Base-by-base conservation (phyloP, 2,888 invertebrate genomes). In the Anarsia innoxiella region DNA sequence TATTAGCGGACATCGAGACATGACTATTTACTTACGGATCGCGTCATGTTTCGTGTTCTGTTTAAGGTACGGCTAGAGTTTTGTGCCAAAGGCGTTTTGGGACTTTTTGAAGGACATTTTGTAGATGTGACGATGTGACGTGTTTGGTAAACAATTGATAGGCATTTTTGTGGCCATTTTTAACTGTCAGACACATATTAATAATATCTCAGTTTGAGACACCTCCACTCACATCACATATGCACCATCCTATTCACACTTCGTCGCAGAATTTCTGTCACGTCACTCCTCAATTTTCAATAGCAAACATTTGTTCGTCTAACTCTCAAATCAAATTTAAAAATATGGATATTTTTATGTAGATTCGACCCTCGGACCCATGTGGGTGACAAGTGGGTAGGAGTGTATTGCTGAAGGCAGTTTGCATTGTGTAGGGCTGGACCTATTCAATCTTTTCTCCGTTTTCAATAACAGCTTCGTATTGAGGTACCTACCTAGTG, bases 321-420 rank as follows among this genome's bases (percentile, higher is more conserved):
- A 65, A 74, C 65, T 70, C 65, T 60, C 63, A 79, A 83, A 83
- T 83, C 82, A 78, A 78, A 83, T 83, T 84, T 82, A 78, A 82
- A 71, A 82, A 78, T 79, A 76, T 79, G 72, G 72, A 74, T 75
- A 79, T 80, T 75, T 73, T 71, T 68, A 76, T 75, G 73, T 70
- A 75, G 68, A 75, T 73, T 59, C 60, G 55, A 58, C 71, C 75
- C 72, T 65, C 63, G 66, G 70, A 64, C 66, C 63, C 65, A 54
- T 72, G 75, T 54, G 72, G 66, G 68, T 76, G 80, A 78, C 75
- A 68, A 73, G 74, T 71, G 68, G 59, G 62, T 58, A 62, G 51
- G 48, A 54, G 49, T 56, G 56, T 57, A 59, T 66, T 40, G 62
- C 65, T 66, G 47, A 56, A 58, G 65, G 66, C 62, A 46, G 53